Conservation (phyloP, 2,888 invertebrate genomes). For the Esperia sulphurella region DNA sequence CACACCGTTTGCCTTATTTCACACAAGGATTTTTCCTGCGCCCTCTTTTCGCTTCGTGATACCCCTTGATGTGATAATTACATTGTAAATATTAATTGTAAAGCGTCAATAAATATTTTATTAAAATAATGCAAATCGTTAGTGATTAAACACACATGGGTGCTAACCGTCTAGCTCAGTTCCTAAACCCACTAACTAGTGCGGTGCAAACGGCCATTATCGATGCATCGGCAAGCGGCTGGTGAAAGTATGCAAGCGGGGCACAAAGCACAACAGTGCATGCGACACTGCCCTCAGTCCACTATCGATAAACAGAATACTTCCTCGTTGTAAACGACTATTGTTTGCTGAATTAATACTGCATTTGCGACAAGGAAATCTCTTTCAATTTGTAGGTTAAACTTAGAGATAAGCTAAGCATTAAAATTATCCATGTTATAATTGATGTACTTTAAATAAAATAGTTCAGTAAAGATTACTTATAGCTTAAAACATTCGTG, state of each 20-base stretch:
- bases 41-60: no score
- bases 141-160: background rate
- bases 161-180: background rate
- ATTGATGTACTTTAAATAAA: no score
- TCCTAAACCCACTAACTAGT: background rate
- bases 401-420: no score
- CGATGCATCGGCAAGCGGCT: constrained; percentile 55
- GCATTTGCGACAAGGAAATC: background rate
- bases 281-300: constrained; percentile 70
- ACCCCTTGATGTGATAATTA: no score
- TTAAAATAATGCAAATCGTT: no score
- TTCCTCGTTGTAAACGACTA: constrained; percentile 40
- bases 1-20: no score
- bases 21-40: no score
- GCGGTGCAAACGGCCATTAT: constrained; percentile 42
- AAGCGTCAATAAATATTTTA: no score
- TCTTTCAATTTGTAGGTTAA: background rate
- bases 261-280: constrained; percentile 46
- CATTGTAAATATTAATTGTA: no score
- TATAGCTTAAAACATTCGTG: no score
- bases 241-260: constrained; percentile 73
- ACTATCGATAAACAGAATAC: constrained; percentile 31
- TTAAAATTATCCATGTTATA: no score
- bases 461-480: no score
- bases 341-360: constrained; percentile 34